A percentile compares a stretch with the other conserved stretches of the same genome.
Conservation (phyloP, 2,888 invertebrate genomes). For the Cerastis leucographa region DNA sequence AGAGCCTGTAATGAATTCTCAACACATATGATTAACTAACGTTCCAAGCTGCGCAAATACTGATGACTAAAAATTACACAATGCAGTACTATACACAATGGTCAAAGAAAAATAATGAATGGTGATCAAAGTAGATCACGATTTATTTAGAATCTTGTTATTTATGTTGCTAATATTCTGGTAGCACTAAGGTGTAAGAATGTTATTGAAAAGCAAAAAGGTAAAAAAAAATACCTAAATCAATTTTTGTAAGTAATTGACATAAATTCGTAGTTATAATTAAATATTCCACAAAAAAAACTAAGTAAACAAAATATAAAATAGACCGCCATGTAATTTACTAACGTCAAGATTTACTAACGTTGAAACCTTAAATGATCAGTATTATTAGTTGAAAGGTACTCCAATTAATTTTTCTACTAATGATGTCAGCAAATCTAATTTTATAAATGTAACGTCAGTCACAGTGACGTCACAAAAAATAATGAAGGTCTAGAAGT, state of each 20-base stretch:
- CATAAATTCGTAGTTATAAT: not conserved
- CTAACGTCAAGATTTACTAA: not conserved
- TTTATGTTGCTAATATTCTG: not conserved
- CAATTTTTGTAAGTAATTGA: not conserved
- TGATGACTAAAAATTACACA: not conserved
- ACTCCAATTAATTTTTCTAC: slow-evolving; percentile 36
- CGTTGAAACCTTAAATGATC: slow-evolving; percentile 1
- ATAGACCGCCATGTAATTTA: not conserved
- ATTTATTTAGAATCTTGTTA: not conserved
- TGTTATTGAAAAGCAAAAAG: not conserved
- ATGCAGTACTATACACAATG: not conserved
- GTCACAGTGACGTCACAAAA: slow-evolving; percentile 23
- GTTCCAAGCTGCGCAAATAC: not conserved
- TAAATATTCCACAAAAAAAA: not conserved
- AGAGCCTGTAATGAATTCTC: not conserved
- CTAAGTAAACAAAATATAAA: too few relatives aligned
- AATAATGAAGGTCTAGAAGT: slow-evolving; percentile 55
- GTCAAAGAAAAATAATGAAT: not conserved
- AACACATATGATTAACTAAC: not conserved
- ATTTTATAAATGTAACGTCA: slow-evolving; percentile 38
- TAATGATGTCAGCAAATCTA: slow-evolving; percentile 40
- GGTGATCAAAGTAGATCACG: too few relatives aligned
- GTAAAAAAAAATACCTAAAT: not conserved
- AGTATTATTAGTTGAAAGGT: not conserved
- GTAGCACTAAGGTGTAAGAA: not conserved